phyloP scores from a whole-genome alignment of 1,140 invertebrate species.

The Tenebrio molitor region DNA sequence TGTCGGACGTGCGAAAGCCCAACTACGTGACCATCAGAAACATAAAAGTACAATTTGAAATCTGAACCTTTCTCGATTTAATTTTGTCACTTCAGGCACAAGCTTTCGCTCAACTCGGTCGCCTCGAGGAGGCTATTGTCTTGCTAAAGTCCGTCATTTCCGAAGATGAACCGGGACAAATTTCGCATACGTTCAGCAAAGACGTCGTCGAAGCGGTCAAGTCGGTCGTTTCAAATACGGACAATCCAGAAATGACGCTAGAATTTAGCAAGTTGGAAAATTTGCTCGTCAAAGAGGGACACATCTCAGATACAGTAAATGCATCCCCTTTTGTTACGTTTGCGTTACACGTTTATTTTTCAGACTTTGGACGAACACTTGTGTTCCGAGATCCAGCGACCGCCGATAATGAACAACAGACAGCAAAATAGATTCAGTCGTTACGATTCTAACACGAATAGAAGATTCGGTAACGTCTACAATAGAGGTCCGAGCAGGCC shows the following conservation, averaged over 20 bases:
- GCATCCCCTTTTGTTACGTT: slow-evolving; percentile 18
- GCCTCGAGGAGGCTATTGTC: slow-evolving; percentile 76
- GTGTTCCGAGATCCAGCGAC: slow-evolving; percentile 61
- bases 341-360: slow-evolving; percentile 46
- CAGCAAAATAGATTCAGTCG: neutral
- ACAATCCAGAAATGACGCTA: slow-evolving; percentile 62
- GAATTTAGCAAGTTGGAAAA: slow-evolving; percentile 68
- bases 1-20: slow-evolving; percentile 68
- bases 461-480: neutral
- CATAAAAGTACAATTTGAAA: slow-evolving; percentile 71
- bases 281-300: slow-evolving; percentile 65
- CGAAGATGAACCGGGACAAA: slow-evolving; percentile 68
- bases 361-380: slow-evolving; percentile 64
- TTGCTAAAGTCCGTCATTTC: slow-evolving; percentile 73
- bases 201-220: slow-evolving; percentile 69
- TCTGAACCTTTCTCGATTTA: neutral
- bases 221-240: slow-evolving; percentile 60
- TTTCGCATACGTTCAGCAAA: slow-evolving; percentile 69
- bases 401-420: slow-evolving; percentile 42
- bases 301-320: slow-evolving; percentile 66
- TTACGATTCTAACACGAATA: neutral
- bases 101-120: slow-evolving; percentile 72
- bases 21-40: slow-evolving; percentile 78
- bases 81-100: slow-evolving; percentile 65
- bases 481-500: slow-evolving; percentile 32